These are phyloP conservation scores for Chauna torquata DNA, from an alignment of 2,113 vertebrate species.

Conservation along the genomic window DNA sequence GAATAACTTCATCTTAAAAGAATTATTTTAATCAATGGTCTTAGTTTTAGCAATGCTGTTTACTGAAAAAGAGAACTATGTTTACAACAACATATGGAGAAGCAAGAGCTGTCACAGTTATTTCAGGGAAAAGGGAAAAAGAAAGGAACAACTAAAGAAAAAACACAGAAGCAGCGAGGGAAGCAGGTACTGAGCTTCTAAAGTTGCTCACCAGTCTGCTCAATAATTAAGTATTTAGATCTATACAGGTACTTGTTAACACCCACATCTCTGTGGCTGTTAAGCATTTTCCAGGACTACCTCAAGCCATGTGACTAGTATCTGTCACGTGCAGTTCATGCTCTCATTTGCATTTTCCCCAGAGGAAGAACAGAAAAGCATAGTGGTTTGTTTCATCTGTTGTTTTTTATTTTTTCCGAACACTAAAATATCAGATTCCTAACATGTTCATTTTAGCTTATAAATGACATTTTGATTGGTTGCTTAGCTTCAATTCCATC, in stretches of 20 bases:
- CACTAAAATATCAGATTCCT: background rate
- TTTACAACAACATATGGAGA: background rate
- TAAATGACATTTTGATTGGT: background rate
- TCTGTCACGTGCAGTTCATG: background rate
- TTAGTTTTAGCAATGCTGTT: background rate
- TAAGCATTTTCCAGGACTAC: background rate
- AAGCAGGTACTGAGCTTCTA: background rate
- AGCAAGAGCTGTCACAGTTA: background rate
- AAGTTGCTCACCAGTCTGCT: background rate
- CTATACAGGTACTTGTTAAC: background rate
- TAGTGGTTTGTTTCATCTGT: background rate
- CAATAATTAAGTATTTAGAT: background rate
- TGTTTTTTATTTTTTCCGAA: background rate
- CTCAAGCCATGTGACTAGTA: background rate
- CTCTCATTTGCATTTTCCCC: background rate
- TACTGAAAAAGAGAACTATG: background rate
- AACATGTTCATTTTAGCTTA: background rate
- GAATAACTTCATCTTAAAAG: background rate
- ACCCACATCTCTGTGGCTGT: background rate
- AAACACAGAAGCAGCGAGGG: background rate
- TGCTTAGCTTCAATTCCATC: background rate
- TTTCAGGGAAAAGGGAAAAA: background rate
- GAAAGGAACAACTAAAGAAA: background rate
- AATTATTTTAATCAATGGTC: background rate
- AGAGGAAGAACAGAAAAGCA: background rate